Base-by-base conservation (phyloP, 1,140 invertebrate species). In the Pseudoatta argentina region DNA sequence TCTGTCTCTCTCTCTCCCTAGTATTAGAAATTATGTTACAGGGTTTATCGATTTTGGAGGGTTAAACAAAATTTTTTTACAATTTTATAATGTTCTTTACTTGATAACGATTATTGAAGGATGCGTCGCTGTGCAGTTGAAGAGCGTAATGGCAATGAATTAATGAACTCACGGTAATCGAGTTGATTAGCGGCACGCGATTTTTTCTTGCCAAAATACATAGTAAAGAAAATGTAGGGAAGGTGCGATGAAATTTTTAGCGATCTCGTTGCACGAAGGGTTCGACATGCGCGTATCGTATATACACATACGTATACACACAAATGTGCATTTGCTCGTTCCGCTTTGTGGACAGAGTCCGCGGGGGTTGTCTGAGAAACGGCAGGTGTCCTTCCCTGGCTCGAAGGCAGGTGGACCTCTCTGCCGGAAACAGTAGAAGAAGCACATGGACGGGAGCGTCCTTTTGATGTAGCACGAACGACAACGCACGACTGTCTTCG, bases 351-450 rank as follows among this genome's bases (percentile, higher is more conserved):
- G 59, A 69, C 44, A 76, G 63, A 71, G 81, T 76, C 34, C 63
- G 48, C 71, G 63, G 86, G 86, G 82, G 81, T 87, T 83, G 67
- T 67, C 55, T 83, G 81, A 77, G 81, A 87, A 83, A 87, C 69
- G 81, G 51, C 86, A 87, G 86, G 81, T 87, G 86, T 87, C 81
- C 51, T 76, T 67, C 30, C 66, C 69, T 59, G 59, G 63, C 61
- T 57, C n/a, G 27, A 86, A 77, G 75, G 57, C 79, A 83, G 79
- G 69, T 83, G 69, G 79, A 83, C 69, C 69, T 83, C 69, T 75
- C n/a, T 63, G 79, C 79, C 79, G 79, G 69, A 83, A 83, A 83
- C 79, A 73, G 67, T 61, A 27, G 39, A 73, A 30, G 69, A 72
- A 59, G 39, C 69, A 64, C 79, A 39, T 61, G 59, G 66, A 71